Evolutionary conservation across 2,797 vertebrate species (phyloP).

Genomic region (Aplochiton taeniatus): DNA sequence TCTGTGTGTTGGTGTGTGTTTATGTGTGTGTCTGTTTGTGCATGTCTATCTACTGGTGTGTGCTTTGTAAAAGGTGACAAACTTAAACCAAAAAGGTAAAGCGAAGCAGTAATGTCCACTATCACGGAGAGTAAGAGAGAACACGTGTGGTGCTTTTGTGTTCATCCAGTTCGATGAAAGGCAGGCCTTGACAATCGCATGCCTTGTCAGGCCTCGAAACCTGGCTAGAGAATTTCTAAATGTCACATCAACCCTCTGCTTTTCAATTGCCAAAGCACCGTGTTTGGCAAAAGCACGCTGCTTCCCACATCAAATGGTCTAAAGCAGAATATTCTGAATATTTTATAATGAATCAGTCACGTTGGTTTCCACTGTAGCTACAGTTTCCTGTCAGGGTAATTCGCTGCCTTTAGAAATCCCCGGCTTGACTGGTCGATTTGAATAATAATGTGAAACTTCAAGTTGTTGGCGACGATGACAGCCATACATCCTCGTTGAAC

Average conservation of each 20-base stretch:
- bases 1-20: not conserved
- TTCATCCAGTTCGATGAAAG: not conserved
- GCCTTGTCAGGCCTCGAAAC: not conserved
- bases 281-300: not conserved
- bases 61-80: no score
- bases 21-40: not conserved
- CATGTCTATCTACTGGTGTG: not conserved
- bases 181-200: not conserved
- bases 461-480: no score
- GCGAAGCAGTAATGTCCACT: no score
- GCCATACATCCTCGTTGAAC: no score
- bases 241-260: slow-evolving; percentile 9
- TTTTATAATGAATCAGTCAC: no score
- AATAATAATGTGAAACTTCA: no score
- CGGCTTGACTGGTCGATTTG: no score
- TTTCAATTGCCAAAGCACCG: slow-evolving; percentile 6
- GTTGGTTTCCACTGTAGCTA: no score
- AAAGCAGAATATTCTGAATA: slow-evolving; percentile 8
- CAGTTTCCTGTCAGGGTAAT: no score
- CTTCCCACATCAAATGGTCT: not conserved
- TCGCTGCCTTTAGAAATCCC: no score
- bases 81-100: no score
- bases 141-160: not conserved
- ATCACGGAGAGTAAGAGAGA: not conserved
- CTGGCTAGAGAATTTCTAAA: slow-evolving; percentile 15